Conservation (phyloP, 2,888 invertebrate species). For the Volucella inanis region DNA sequence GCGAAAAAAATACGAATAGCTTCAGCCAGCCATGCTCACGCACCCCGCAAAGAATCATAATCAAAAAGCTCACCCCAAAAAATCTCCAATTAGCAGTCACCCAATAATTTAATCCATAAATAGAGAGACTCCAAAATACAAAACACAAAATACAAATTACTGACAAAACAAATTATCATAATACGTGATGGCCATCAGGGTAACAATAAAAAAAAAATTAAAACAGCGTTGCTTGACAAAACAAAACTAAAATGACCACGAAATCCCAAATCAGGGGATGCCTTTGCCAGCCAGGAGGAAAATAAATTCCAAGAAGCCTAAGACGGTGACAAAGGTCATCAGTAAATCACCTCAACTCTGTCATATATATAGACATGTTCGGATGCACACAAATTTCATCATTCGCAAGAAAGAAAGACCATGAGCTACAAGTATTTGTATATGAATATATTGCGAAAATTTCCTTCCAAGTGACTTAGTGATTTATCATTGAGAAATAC, state of each 20-base stretch:
- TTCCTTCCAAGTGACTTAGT: constrained; percentile 19
- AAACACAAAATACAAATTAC: constrained; percentile 24
- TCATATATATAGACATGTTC: constrained; percentile 18
- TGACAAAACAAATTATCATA: constrained; percentile 57
- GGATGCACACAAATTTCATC: constrained; percentile 28
- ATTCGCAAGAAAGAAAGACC: constrained; percentile 23
- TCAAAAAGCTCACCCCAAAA: constrained; percentile 42
- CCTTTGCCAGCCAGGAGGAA: not conserved
- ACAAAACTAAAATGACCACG: not conserved
- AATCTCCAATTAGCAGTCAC: constrained; percentile 60
- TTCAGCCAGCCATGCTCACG: constrained; percentile 2
- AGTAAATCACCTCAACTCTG: constrained; percentile 52
- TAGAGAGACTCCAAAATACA: constrained; percentile 30
- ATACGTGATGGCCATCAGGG: constrained; percentile 63
- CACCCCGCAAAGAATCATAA: constrained; percentile 36
- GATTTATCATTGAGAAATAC: constrained; percentile 54
- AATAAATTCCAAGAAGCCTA: no score
- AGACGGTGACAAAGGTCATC: constrained; percentile 1
- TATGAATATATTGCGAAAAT: constrained; percentile 25
- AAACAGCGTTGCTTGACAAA: constrained; percentile 26
- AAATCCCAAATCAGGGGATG: constrained; percentile 18
- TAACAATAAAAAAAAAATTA: constrained; percentile 12
- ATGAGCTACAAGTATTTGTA: no score
- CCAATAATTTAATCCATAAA: constrained; percentile 56
- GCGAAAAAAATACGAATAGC: constrained; percentile 13